Percentiles rank a stretch among this genome's conserved stretches.
These are phyloP conservation scores for Hippocampus abdominalis DNA, from an alignment of 2,113 vertebrate genomes.

Conservation along the genomic window DNA sequence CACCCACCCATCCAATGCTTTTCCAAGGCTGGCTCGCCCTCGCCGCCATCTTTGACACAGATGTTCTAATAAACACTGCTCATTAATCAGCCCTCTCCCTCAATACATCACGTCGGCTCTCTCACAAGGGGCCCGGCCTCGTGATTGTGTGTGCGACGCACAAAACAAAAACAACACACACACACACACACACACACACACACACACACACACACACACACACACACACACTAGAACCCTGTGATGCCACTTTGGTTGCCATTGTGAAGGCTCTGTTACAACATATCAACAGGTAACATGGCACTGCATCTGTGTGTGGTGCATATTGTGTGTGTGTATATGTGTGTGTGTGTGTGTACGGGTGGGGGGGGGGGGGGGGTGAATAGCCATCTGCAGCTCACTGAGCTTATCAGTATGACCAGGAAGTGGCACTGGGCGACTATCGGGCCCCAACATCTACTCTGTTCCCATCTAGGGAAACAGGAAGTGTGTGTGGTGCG, in stretches of 20 bases:
- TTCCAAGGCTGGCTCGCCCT: conserved; percentile 26
- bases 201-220: conserved; percentile 64
- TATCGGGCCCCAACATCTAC: conserved; percentile 71
- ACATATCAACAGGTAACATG: conserved; percentile 68
- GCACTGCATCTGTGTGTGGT: conserved; percentile 15
- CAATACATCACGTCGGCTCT: conserved; percentile 67
- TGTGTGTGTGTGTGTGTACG: conserved; percentile 62
- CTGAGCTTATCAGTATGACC: conserved; percentile 71
- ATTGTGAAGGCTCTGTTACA: conserved; percentile 42
- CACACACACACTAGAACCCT: conserved; percentile 59
- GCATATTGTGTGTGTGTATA: conserved; percentile 18
- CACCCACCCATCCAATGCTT: not conserved
- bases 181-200: conserved; percentile 59
- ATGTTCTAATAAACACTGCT: conserved; percentile 78
- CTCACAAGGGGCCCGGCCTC: conserved; percentile 55
- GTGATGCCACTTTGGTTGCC: conserved; percentile 51
- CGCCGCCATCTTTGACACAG: conserved; percentile 76
- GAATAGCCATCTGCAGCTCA: conserved; percentile 72
- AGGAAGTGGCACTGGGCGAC: conserved; percentile 71
- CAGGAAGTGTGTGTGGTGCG: conserved; percentile 39
- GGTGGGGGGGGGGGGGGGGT: too few relatives aligned
- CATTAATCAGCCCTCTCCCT: conserved; percentile 78
- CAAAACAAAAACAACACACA: conserved; percentile 39
- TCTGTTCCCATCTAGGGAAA: conserved; percentile 64
- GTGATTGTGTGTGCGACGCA: conserved; percentile 40